Conservation (phyloP, 2,113 vertebrate genomes). For the Callospermophilus lateralis region DNA sequence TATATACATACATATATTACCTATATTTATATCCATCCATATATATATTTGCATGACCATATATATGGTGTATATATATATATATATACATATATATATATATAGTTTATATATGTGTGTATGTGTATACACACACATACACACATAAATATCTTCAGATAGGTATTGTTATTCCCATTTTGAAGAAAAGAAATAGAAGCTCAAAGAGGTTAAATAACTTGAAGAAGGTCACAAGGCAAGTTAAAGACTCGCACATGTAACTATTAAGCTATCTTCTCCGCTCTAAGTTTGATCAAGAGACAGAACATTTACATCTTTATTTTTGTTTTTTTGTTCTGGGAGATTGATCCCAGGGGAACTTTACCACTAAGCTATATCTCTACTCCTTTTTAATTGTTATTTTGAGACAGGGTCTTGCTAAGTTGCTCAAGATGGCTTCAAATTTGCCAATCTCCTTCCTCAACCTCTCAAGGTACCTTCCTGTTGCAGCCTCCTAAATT, state of each 20-base stretch:
- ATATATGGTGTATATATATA: too few relatives aligned
- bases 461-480: neutral
- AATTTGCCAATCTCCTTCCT: neutral
- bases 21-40: too few relatives aligned
- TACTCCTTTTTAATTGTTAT: neutral
- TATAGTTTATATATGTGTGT: too few relatives aligned
- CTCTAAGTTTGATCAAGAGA: neutral
- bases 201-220: too few relatives aligned
- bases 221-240: neutral
- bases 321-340: neutral
- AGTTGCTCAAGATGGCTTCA: neutral
- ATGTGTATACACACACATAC: too few relatives aligned
- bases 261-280: neutral
- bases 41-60: too few relatives aligned
- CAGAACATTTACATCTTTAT: neutral
- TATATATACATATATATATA: too few relatives aligned
- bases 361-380: neutral
- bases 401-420: neutral
- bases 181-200: neutral
- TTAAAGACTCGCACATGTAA: neutral
- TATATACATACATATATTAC: neutral
- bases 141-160: neutral
- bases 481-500: neutral
- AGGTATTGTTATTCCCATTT: neutral
- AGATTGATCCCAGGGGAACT: neutral